These are phyloP conservation scores for Nesospiza acunhae DNA, from an alignment of 2,113 vertebrate species.

Conservation along the genomic window DNA sequence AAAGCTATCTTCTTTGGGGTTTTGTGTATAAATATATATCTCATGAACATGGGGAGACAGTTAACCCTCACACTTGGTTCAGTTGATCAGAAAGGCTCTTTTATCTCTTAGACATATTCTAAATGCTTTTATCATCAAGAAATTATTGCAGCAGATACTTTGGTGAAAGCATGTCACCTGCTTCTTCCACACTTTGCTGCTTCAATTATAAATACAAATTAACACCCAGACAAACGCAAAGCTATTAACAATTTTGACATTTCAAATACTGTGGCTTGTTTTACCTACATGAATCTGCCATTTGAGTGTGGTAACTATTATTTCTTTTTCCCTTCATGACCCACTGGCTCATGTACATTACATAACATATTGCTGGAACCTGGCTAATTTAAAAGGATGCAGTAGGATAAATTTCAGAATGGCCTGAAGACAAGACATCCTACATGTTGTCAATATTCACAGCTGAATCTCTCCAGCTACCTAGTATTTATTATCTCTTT, in stretches of 20 bases:
- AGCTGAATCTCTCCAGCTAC: neutral
- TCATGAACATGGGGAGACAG: neutral
- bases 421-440: neutral
- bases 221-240: neutral
- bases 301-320: neutral
- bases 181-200: neutral
- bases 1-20: neutral
- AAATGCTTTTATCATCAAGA: constrained; percentile 4
- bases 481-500: neutral
- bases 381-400: constrained; percentile 20
- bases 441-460: neutral
- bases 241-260: constrained; percentile 4
- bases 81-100: neutral
- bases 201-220: constrained; percentile 14
- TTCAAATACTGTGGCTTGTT: neutral
- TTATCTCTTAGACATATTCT: neutral
- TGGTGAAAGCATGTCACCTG: neutral
- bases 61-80: neutral
- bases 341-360: neutral
- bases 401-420: neutral
- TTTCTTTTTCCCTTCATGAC: neutral
- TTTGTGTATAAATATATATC: neutral
- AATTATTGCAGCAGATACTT: neutral
- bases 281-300: neutral
- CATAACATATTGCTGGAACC: neutral